Base-by-base conservation (phyloP, 2,797 vertebrate genomes). In the Melanotaenia boesemani region DNA sequence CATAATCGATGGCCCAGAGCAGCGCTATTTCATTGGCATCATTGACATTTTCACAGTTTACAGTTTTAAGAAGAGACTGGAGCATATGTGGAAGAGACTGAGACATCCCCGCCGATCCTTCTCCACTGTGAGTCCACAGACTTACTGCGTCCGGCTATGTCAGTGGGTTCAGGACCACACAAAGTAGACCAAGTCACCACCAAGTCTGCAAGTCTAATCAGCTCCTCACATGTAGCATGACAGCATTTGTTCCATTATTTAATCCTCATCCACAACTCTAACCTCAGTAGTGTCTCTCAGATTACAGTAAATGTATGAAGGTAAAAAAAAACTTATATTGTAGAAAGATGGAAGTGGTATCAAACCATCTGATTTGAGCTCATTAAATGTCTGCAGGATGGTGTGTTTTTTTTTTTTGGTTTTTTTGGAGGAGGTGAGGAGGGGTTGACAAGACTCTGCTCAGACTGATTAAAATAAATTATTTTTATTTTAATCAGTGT, bases 31-130 rank as follows among this genome's bases (percentile, higher is more conserved):
- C 73, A 82, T 97, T 0, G 97, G 97, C 57, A 95, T 98, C 48
- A 95, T 98, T 52, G 97, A 97, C 88, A 94, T 97, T 73, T 95
- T 96, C 83, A 97, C 96, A 0, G 95, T 96, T 41, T 97, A 97
- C 63, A 83, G 94, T 71, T 93, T 96, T 74, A 95, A 86, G 82
- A 97, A 97, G 87, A 92, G 89, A 61, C 81, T 98, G 67, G 97
- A 97, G 86, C 83, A 95, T 70, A 70, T 94, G 59, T 97, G 96
- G 96, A 97, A 98, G 84, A 92, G 90, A 22, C 76, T 97, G 67
- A 92, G 96, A 24, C 90, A 97, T 69, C 94, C 93, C 0, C 88
- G 94, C 0, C 90, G 92, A 56, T 88, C 93, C 63, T 96, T 96
- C 88, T 98, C 97, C 73, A 97, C 96, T 0, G 95, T 97, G 67